Percentiles rank a stretch among this genome's conserved stretches.
phyloP scores from a whole-genome alignment of 1,140 invertebrate species.

The Popillia japonica region DNA sequence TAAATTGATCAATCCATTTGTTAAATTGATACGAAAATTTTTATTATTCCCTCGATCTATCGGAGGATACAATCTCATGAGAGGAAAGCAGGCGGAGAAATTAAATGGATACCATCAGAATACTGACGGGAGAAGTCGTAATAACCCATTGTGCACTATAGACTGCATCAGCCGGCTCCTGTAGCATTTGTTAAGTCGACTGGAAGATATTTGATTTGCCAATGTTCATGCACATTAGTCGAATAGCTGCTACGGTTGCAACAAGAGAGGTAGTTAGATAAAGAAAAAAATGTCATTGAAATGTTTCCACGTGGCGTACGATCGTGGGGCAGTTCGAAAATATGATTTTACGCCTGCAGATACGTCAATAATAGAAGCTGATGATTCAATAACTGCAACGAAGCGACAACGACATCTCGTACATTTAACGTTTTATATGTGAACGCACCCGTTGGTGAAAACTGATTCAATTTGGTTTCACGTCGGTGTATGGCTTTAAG shows the following conservation, averaged over 20 bases:
- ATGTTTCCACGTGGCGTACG: constrained; percentile 8
- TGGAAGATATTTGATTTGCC: constrained; percentile 27
- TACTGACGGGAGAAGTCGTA: not conserved
- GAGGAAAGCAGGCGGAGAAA: not conserved
- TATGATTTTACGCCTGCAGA: constrained; percentile 10
- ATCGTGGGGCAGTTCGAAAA: not conserved
- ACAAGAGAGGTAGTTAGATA: not conserved
- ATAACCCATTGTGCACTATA: constrained; percentile 23
- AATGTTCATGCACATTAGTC: not conserved
- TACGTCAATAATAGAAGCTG: constrained; percentile 5
- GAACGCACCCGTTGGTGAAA: not conserved
- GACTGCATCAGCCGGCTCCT: constrained; percentile 11
- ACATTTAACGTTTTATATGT: not conserved
- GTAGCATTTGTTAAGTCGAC: constrained; percentile 2
- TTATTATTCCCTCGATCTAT: not conserved
- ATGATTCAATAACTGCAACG: not conserved
- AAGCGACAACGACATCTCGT: not conserved
- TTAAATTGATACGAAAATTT: constrained; percentile 35
- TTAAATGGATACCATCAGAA: constrained; percentile 13
- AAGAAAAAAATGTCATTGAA: constrained; percentile 16
- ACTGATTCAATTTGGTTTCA: not conserved
- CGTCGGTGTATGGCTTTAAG: not conserved
- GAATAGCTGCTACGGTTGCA: not conserved
- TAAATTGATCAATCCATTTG: constrained; percentile 24
- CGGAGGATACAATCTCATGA: not conserved